These are phyloP conservation scores for Gadopsis bispinosus DNA, from an alignment of 2,797 vertebrate species.

Conservation along the genomic window DNA sequence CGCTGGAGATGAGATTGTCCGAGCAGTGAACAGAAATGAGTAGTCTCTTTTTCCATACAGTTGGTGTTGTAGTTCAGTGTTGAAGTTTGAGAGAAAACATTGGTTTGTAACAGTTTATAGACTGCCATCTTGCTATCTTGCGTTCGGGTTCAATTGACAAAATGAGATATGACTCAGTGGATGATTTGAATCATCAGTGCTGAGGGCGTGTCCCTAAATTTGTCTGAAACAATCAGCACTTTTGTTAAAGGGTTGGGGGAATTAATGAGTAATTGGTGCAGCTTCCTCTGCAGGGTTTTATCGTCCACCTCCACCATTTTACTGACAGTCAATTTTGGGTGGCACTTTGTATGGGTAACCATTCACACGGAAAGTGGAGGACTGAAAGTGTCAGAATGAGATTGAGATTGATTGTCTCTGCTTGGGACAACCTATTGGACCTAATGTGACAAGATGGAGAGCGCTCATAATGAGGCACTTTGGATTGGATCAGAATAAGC, in stretches of 20 bases:
- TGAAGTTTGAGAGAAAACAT: too few species aligned
- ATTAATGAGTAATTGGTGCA: too few species aligned
- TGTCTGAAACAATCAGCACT: neutral
- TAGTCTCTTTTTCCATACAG: too few species aligned
- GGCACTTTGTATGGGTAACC: neutral
- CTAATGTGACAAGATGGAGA: slow-evolving; percentile 31
- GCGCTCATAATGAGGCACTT: slow-evolving; percentile 13
- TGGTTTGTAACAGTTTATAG: too few species aligned
- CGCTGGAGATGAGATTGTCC: too few species aligned
- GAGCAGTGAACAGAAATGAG: too few species aligned
- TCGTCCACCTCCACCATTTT: too few species aligned
- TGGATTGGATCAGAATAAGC: slow-evolving; percentile 27
- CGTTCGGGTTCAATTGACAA: neutral
- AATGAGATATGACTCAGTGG: neutral
- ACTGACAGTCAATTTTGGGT: too few species aligned
- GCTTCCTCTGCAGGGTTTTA: too few species aligned
- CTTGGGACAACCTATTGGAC: neutral
- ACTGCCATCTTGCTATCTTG: too few species aligned
- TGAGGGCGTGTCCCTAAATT: neutral
- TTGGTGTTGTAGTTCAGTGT: too few species aligned
- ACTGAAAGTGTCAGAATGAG: neutral
- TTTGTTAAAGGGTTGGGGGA: too few species aligned
- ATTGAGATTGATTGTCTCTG: neutral
- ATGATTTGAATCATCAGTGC: neutral
- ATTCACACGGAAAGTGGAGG: neutral